Base-by-base conservation (phyloP, 1,140 invertebrate species). In the Diachasmimorpha longicaudata region DNA sequence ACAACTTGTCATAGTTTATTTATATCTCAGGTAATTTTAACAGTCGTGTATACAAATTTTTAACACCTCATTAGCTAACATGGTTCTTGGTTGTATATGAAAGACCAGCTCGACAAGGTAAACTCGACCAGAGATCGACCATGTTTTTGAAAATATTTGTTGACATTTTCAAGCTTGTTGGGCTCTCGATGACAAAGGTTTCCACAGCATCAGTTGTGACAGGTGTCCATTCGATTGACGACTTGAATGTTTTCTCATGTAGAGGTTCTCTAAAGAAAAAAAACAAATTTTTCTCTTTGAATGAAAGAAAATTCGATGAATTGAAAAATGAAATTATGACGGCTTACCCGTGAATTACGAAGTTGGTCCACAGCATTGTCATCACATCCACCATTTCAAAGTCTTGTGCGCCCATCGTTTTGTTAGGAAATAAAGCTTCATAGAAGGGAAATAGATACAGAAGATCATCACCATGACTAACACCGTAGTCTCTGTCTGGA, bases 401-500 rank as follows among this genome's bases (percentile, higher is more conserved):
- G 77, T 92, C 91, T 36, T 86, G 79, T 10, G 85, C 78, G 4
- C 80, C 90, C 11, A 90, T 81, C 14, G 77, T 0, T 81, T 84
- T 46, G 90, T 86, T 0, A 88, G 85, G 76, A 92, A 42, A 11
- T 4, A 1, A 9, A 92, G 0, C 85, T 68, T 90, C 87, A 0
- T 86, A 88, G 37, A 94, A 90, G 0, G 93, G 93, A 78, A 95
- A 95, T 0, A 94, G 80, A 82, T 93, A 93, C 80, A 93, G 92
- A 21, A 94, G 83, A 68, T 94, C 94, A 78, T 95, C 94, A 1
- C 92, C 93, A 82, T 94, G 93, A 55, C 91, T 92, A 0, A 93
- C 92, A 23, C 93, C 93, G 77, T 93, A 93, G 81, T 93, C 88
- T n/a, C 87, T 87, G 11, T 84, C 79, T 3, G 85, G 81, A 72